These are phyloP conservation scores for Eudasyphora cyanicolor DNA, from an alignment of 2,888 invertebrate genomes.

Conservation along the genomic window DNA sequence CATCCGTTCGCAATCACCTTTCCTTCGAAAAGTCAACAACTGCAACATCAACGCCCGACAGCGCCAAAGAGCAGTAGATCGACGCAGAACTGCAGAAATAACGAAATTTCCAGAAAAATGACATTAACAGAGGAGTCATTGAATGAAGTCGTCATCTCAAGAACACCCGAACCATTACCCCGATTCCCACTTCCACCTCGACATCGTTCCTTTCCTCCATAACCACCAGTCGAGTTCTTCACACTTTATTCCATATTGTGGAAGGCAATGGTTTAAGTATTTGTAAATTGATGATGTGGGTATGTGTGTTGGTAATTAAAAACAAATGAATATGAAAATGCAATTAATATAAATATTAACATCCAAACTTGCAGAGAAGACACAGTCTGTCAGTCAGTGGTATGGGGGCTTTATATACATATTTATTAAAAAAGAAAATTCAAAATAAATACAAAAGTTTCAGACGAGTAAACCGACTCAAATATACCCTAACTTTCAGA, in stretches of 20 bases:
- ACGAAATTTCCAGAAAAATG: constrained; percentile 29
- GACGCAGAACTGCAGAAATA: constrained; percentile 2
- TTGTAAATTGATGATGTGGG: neutral
- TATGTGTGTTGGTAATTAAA: constrained; percentile 33
- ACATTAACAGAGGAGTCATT: constrained; percentile 22
- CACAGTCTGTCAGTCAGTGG: no score
- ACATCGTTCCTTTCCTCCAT: neutral
- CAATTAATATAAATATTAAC: constrained; percentile 8
- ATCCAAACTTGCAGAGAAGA: constrained; percentile 6
- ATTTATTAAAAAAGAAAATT: no score
- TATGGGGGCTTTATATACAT: neutral
- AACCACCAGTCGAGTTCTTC: no score
- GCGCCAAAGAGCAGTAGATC: constrained; percentile 25
- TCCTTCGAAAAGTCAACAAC: constrained; percentile 14
- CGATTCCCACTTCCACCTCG: no score
- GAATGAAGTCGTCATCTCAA: constrained; percentile 45
- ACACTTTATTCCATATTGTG: constrained; percentile 6
- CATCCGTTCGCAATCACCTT: neutral
- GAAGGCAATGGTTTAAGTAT: constrained; percentile 34
- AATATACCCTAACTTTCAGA: no score
- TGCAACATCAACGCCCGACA: constrained; percentile 34
- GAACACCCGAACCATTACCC: constrained; percentile 17
- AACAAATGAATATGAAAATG: constrained; percentile 23
- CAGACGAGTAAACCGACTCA: no score
- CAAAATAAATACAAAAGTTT: no score